Conservation (phyloP, 2,113 vertebrate genomes). For the Edolisoma coerulescens region DNA sequence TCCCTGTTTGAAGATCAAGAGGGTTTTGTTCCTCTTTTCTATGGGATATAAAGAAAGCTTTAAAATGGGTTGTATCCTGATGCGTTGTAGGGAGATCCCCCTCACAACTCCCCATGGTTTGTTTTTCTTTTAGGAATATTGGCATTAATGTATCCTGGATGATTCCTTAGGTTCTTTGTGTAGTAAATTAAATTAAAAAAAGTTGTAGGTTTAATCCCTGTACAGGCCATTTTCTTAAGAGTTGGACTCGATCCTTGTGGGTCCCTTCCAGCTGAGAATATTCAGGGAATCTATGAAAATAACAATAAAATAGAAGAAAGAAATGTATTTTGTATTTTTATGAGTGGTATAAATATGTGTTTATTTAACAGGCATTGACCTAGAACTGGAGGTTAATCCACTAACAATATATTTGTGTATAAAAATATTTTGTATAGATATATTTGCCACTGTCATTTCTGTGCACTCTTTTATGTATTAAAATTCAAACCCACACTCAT, state of each 20-base stretch:
- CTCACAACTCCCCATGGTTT: rapidly evolving
- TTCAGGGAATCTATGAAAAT: neutral
- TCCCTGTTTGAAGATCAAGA: neutral
- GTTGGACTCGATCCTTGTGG: neutral
- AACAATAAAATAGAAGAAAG: neutral
- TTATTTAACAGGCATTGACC: neutral
- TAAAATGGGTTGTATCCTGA: neutral
- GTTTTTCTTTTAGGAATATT: neutral
- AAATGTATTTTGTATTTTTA: neutral
- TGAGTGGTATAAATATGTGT: neutral
- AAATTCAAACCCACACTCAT: neutral
- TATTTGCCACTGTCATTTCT: neutral
- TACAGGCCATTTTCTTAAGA: neutral
- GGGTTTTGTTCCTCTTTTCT: neutral
- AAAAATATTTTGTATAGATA: neutral
- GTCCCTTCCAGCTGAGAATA: neutral
- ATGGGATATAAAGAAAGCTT: neutral
- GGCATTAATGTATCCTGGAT: neutral
- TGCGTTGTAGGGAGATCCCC: neutral
- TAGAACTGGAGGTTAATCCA: neutral
- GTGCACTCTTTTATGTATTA: neutral
- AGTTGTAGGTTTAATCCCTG: neutral
- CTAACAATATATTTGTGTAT: neutral
- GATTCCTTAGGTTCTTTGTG: neutral
- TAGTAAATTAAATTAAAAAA: neutral